phyloP scores from a whole-genome alignment of 2,888 invertebrate genomes.

The Glomeris marginata region DNA sequence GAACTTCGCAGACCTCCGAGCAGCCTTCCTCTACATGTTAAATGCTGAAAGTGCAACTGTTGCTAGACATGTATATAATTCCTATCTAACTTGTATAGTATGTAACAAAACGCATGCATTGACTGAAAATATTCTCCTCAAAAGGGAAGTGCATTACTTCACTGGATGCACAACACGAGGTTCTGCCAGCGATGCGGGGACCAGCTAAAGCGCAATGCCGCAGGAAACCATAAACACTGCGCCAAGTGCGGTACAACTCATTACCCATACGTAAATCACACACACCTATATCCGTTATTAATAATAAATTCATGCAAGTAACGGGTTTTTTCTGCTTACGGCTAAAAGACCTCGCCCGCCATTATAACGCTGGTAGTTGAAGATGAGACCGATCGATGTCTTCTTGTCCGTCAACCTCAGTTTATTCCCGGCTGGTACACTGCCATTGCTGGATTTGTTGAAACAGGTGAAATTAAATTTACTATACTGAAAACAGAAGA shows the following conservation, averaged over 20 bases:
- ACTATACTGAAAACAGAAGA: neutral
- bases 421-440: slow-evolving; percentile 38
- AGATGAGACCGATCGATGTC: slow-evolving; percentile 28
- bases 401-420: slow-evolving; percentile 35
- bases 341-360: slow-evolving; percentile 28
- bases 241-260: slow-evolving; percentile 1
- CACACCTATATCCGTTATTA: neutral
- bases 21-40: neutral
- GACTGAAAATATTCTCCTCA: no score
- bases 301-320: neutral
- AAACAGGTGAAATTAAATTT: slow-evolving; percentile 26
- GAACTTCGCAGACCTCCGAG: neutral
- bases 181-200: slow-evolving; percentile 7
- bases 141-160: slow-evolving; percentile 6
- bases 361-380: slow-evolving; percentile 25
- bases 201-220: neutral
- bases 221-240: slow-evolving; percentile 9
- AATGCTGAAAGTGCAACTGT: neutral
- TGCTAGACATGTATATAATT: no score
- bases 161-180: slow-evolving; percentile 3
- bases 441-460: slow-evolving; percentile 40
- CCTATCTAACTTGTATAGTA: no score
- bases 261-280: slow-evolving; percentile 3
- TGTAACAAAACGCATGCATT: neutral
- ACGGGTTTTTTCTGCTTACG: slow-evolving; percentile 6